Evolutionary conservation across 2,888 invertebrate genomes (phyloP).

Genomic region (Cartodere bifasciata): DNA sequence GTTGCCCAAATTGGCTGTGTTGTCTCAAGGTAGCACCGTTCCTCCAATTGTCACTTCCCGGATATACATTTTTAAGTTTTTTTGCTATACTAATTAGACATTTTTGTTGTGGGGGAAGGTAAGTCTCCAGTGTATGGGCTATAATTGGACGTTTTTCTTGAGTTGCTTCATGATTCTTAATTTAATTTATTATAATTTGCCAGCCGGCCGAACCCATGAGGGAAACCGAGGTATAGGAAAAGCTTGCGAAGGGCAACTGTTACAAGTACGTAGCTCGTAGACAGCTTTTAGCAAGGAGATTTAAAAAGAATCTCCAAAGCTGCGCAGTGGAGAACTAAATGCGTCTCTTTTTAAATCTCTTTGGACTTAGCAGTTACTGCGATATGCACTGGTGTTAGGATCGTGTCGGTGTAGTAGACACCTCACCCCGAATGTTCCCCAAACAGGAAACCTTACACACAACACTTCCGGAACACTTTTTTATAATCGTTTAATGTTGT

Average conservation of each 20-base stretch:
- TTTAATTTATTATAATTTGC: conserved; percentile 46
- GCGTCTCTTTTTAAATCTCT: too few species aligned
- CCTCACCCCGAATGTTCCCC: too few species aligned
- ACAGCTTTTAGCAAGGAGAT: too few species aligned
- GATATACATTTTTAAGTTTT: too few species aligned
- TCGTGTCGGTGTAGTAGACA: too few species aligned
- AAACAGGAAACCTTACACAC: too few species aligned
- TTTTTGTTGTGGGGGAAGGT: conserved; percentile 1
- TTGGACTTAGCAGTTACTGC: too few species aligned
- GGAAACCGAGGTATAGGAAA: conserved; percentile 62
- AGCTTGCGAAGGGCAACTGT: conserved; percentile 40
- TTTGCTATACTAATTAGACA: conserved; percentile 15
- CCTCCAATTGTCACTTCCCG: neutral
- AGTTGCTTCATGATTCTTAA: conserved; percentile 6
- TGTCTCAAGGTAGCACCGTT: conserved; percentile 34
- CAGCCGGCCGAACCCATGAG: conserved; percentile 63
- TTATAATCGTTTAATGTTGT: too few species aligned
- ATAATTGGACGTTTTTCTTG: conserved; percentile 3
- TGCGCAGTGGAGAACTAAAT: too few species aligned
- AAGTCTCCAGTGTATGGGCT: conserved; percentile 8
- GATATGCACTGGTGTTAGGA: too few species aligned
- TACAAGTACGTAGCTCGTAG: conserved; percentile 48
- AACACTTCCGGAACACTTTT: too few species aligned
- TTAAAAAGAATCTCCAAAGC: too few species aligned
- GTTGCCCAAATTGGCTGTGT: conserved; percentile 34